phyloP scores from a whole-genome alignment of 2,113 vertebrate species.

The Balaeniceps rex region DNA sequence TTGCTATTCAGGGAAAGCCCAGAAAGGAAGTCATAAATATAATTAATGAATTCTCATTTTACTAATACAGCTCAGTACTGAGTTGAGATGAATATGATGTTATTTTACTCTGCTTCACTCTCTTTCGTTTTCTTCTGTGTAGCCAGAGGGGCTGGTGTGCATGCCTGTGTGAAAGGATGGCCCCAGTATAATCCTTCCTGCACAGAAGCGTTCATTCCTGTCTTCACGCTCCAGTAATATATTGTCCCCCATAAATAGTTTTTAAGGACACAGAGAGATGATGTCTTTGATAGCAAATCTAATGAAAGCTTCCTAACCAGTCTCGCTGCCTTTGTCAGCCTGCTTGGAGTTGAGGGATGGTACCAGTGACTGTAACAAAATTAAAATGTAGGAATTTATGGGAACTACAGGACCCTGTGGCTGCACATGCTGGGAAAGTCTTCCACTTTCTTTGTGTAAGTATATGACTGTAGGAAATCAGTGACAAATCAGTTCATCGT shows the following conservation, averaged over 20 bases:
- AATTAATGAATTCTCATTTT: neutral
- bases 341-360: neutral
- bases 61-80: neutral
- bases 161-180: neutral
- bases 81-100: neutral
- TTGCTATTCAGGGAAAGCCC: neutral
- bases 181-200: neutral
- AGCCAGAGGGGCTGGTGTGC: neutral
- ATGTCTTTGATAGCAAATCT: neutral
- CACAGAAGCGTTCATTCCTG: neutral
- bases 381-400: neutral
- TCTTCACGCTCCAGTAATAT: neutral
- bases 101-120: neutral
- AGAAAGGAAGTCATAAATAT: neutral
- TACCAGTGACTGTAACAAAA: neutral
- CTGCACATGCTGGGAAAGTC: neutral
- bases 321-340: neutral
- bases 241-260: neutral
- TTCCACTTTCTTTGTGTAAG: neutral
- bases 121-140: neutral
- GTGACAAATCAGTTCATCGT: neutral
- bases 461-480: neutral
- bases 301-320: neutral
- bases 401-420: neutral
- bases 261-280: neutral